Evolutionary conservation across 2,113 vertebrate species (phyloP), one percentile per base, ranked within the genome.

Genomic region (Centropus unirufus): DNA sequence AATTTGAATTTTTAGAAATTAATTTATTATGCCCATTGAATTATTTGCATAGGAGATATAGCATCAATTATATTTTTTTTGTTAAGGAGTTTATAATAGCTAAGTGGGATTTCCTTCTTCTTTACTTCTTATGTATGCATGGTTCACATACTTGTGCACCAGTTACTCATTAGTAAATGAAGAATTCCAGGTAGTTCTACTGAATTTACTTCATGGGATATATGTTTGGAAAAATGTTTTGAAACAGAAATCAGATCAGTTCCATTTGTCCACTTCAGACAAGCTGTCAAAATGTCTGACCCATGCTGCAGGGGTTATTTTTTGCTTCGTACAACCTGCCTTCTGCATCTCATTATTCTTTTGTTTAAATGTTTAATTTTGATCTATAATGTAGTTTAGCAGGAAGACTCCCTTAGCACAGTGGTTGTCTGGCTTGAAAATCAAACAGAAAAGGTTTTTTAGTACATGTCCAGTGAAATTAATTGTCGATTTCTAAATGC

Each of bases 141-240:
- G 16, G 12, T 29, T 58, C 59, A 57, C 9, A 2, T 39, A 5
- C 8, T 2, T 29, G 11, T 0, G 0, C 32, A 62, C 5, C 5
- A n/a, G 58, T 64, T 68, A 32, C 34, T 76, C 40, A 19, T 51
- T 67, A 12, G 21, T 70, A 73, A 70, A 46, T 80, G 12, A 29
- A 47, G 63, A 66, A 36, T 10, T 14, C 4, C 44, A 77, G 17
- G 36, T 32, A 67, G 34, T 19, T 78, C 69, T 91, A 23, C 42
- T 30, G 76, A 42, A 49, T 76, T 77, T 72, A 7, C 39, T 29
- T 75, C 34, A 21, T 89, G 70, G n/a, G 61, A 79, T 82, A 87
- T 14, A 13, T 3, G 3, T 39, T 58, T 40, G 86, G 82, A 66
- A 70, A 89, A 64, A 74, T 17, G 9, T 26, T 89, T 42, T 27